phyloP scores from a whole-genome alignment of 2,888 invertebrate species.

The Cataglyphis livida region DNA sequence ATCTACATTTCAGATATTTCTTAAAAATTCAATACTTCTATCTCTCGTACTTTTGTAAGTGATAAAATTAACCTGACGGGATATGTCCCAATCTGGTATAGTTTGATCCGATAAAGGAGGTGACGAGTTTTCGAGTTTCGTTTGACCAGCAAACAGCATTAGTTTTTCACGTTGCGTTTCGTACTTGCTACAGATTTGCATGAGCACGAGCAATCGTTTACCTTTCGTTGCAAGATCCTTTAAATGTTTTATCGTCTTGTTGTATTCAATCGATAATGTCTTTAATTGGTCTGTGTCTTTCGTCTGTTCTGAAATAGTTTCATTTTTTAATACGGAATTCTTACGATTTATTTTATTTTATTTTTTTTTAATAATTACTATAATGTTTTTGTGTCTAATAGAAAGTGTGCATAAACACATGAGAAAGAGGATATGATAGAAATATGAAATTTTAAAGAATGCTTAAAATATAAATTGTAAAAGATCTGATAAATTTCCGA shows the following conservation, averaged over 20 bases:
- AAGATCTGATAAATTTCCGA: background rate
- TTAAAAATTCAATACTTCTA: slow-evolving; percentile 11
- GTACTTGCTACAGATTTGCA: slow-evolving; percentile 78
- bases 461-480: background rate
- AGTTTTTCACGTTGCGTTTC: slow-evolving; percentile 78
- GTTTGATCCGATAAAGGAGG: background rate
- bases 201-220: slow-evolving; percentile 70
- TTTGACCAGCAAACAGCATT: slow-evolving; percentile 51
- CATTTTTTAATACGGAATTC: background rate
- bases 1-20: slow-evolving; percentile 53
- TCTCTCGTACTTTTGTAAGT: background rate
- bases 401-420: too few species aligned
- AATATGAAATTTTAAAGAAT: background rate
- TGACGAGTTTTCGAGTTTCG: background rate
- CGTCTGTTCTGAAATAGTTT: slow-evolving; percentile 70
- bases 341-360: background rate
- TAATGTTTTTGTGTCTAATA: slow-evolving; percentile 11
- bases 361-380: background rate
- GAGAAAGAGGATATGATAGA: background rate
- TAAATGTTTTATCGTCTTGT: slow-evolving; percentile 69
- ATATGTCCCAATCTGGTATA: background rate
- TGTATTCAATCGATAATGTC: slow-evolving; percentile 72
- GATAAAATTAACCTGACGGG: background rate
- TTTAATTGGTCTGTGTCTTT: slow-evolving; percentile 72
- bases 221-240: slow-evolving; percentile 68